Percentiles rank a stretch among this genome's conserved stretches.
Evolutionary conservation across 2,888 invertebrate species (phyloP).

Genomic region (Galerucella nymphaeae): DNA sequence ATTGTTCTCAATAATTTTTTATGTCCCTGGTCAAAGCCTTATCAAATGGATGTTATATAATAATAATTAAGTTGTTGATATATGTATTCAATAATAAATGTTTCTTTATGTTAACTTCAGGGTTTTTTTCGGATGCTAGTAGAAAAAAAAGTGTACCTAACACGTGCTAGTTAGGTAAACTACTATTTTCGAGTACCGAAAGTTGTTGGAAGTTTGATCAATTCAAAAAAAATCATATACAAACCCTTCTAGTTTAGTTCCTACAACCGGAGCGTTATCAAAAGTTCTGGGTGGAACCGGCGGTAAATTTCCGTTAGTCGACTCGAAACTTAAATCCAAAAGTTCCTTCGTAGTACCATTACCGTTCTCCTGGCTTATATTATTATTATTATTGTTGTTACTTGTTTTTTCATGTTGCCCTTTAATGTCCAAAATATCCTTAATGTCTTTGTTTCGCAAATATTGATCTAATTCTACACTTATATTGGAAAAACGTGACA

Average conservation of each 20-base stretch:
- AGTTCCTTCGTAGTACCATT: constrained; percentile 53
- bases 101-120: no score
- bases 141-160: no score
- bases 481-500: constrained; percentile 68
- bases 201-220: no score
- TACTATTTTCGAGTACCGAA: no score
- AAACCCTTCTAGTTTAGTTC: constrained; percentile 79
- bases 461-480: constrained; percentile 68
- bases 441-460: constrained; percentile 66
- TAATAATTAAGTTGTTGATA: no score
- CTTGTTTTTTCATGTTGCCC: constrained; percentile 24
- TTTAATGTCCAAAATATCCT: constrained; percentile 66
- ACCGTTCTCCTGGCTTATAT: constrained; percentile 25
- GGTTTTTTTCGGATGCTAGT: no score
- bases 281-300: constrained; percentile 67
- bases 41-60: no score
- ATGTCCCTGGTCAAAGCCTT: no score
- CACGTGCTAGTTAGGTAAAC: no score
- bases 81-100: no score
- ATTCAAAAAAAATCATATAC: not conserved
- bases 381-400: constrained; percentile 13
- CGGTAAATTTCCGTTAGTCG: constrained; percentile 61
- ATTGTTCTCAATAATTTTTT: no score
- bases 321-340: constrained; percentile 58
- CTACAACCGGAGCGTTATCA: constrained; percentile 72